Conservation (phyloP, 2,113 vertebrate genomes). For the Sisor rabdophorus region DNA sequence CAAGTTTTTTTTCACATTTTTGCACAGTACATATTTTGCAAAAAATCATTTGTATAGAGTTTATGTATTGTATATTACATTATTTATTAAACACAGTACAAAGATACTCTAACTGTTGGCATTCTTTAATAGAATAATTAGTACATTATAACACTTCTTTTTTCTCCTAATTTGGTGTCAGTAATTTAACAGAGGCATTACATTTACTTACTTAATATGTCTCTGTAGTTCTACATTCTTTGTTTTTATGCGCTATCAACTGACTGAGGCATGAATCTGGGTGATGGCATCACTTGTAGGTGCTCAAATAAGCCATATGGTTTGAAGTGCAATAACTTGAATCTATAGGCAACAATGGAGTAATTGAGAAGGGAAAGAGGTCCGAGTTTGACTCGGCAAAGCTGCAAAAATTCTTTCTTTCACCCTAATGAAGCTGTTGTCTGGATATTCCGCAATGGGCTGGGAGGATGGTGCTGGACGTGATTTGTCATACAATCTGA, state of each 20-base stretch:
- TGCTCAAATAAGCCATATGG: slow-evolving; percentile 60
- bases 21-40: background rate
- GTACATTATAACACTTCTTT: background rate
- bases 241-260: slow-evolving; percentile 20
- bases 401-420: slow-evolving; percentile 70
- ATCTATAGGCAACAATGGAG: slow-evolving; percentile 66
- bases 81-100: background rate
- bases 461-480: slow-evolving; percentile 60
- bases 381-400: slow-evolving; percentile 72
- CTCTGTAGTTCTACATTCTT: background rate
- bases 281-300: slow-evolving; percentile 46
- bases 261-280: background rate
- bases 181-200: background rate
- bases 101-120: background rate
- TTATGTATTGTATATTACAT: too few relatives aligned
- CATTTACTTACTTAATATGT: slow-evolving; percentile 7
- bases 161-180: background rate
- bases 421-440: slow-evolving; percentile 78
- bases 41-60: too few relatives aligned
- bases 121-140: background rate
- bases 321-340: slow-evolving; percentile 71
- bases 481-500: slow-evolving; percentile 80
- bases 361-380: slow-evolving; percentile 65
- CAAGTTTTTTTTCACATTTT: background rate
- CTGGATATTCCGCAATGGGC: slow-evolving; percentile 51